These are phyloP conservation scores for Teleogryllus occipitalis DNA, from an alignment of 1,140 invertebrate genomes.

Conservation along the genomic window DNA sequence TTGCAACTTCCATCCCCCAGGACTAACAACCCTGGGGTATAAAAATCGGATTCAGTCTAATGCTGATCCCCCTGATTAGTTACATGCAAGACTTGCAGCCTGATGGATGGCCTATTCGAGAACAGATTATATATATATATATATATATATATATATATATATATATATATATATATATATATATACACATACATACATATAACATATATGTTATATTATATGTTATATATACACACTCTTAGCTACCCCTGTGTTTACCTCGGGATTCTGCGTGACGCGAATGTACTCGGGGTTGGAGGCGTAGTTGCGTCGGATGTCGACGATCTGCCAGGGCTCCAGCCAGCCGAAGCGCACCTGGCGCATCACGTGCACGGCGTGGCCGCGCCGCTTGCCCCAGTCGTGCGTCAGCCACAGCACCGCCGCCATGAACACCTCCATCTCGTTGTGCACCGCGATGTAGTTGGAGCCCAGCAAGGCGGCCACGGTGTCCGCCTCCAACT, in stretches of 20 bases:
- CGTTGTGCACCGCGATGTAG: slow-evolving; percentile 63
- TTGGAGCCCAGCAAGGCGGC: slow-evolving; percentile 53
- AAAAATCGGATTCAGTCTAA: too few relatives aligned
- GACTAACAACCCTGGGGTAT: too few relatives aligned
- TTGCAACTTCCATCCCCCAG: too few relatives aligned
- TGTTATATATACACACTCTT: too few relatives aligned
- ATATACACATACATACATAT: too few relatives aligned
- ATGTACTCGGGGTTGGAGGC: slow-evolving; percentile 59
- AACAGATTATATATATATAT: too few relatives aligned
- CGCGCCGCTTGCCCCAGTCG: slow-evolving; percentile 50
- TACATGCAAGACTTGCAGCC: too few relatives aligned
- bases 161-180: too few relatives aligned
- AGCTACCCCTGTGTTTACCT: slow-evolving; percentile 43
- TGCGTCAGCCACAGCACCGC: slow-evolving; percentile 61
- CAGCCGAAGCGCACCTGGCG: slow-evolving; percentile 60
- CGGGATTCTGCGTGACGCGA: slow-evolving; percentile 51
- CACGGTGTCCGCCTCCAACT: slow-evolving; percentile 51
- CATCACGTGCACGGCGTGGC: slow-evolving; percentile 46
- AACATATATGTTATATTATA: too few relatives aligned
- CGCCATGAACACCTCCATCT: slow-evolving; percentile 47
- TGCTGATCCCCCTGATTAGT: too few relatives aligned
- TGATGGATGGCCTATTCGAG: too few relatives aligned
- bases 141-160: too few relatives aligned
- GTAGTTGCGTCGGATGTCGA: slow-evolving; percentile 54
- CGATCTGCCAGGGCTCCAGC: slow-evolving; percentile 62